These are phyloP conservation scores for Anhinga rufa DNA, from an alignment of 2,113 vertebrate species.

Conservation along the genomic window DNA sequence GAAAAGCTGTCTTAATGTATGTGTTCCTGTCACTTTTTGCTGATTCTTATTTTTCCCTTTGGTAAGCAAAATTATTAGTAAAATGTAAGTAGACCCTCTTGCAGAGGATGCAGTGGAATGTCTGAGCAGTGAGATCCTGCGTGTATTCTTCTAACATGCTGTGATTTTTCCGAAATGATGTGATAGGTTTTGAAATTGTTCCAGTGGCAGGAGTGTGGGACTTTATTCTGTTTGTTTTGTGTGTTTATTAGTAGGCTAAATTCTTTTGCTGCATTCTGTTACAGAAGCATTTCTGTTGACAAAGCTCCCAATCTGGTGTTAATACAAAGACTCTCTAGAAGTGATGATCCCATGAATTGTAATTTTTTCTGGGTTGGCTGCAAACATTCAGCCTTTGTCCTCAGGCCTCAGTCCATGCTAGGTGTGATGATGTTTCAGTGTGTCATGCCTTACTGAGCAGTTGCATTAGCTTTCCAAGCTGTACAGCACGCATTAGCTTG, in stretches of 20 bases:
- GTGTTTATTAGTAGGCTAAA: background rate
- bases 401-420: background rate
- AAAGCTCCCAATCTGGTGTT: background rate
- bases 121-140: background rate
- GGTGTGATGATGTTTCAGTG: background rate
- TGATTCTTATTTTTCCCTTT: background rate
- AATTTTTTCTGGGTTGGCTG: background rate
- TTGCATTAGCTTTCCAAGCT: background rate
- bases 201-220: background rate
- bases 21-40: background rate
- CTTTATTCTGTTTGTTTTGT: background rate
- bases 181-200: background rate
- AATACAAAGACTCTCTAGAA: constrained; percentile 3
- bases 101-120: background rate
- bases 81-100: background rate
- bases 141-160: background rate
- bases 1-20: background rate
- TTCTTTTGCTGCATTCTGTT: background rate
- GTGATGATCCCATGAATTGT: background rate
- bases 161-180: background rate
- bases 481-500: background rate
- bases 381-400: constrained; percentile 40
- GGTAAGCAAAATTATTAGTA: background rate
- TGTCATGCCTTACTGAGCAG: background rate
- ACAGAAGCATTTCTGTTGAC: background rate